Percentiles rank a stretch among this genome's conserved stretches.
Conservation (phyloP, 2,888 invertebrate genomes). For the Pardosa pseudoannulata region DNA sequence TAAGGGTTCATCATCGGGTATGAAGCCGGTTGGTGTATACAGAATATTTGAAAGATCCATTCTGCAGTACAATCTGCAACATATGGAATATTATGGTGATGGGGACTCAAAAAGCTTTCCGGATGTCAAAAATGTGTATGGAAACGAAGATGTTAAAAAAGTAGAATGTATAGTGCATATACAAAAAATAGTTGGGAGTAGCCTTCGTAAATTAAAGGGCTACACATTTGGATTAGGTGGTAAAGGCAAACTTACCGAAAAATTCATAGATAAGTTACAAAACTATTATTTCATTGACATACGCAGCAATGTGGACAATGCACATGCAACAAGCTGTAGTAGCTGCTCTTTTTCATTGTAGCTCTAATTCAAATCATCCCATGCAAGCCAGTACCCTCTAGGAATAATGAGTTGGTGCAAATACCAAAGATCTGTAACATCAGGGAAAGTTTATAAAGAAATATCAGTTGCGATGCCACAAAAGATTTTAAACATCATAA, state of each 20-base stretch:
- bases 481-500: background rate
- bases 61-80: background rate
- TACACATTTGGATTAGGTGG: background rate
- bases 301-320: background rate
- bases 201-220: background rate
- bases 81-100: conserved; percentile 14
- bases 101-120: conserved; percentile 7
- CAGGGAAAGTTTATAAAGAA: background rate
- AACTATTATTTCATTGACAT: conserved; percentile 37
- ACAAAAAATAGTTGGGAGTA: background rate
- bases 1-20: no score
- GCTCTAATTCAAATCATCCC: background rate
- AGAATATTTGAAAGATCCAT: background rate
- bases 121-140: conserved; percentile 20
- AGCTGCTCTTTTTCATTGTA: conserved; percentile 8
- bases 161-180: conserved; percentile 14
- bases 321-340: background rate
- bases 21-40: background rate
- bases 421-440: background rate
- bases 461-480: background rate
- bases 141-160: background rate
- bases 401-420: background rate
- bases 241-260: conserved; percentile 23
- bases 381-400: conserved; percentile 26
- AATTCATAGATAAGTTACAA: conserved; percentile 24